Conservation (phyloP, 2,113 vertebrate genomes). For the Formicarius rufipectus region DNA sequence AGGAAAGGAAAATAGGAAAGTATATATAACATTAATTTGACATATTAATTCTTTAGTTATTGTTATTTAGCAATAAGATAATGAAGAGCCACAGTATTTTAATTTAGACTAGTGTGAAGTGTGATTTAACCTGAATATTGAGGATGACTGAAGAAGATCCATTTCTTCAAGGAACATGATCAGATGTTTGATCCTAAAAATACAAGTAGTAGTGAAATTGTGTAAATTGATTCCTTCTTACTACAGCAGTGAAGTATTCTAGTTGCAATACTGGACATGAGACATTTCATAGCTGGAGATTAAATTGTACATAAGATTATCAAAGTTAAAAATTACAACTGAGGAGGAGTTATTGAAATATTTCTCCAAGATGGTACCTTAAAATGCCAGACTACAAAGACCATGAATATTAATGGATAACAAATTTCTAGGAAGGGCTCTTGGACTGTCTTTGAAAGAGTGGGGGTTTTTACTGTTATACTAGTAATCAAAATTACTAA, state of each 20-base stretch:
- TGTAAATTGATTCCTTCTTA: not conserved
- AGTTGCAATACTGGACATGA: not conserved
- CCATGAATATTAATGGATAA: not conserved
- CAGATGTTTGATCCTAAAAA: not conserved
- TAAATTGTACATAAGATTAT: not conserved
- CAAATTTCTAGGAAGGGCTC: not conserved
- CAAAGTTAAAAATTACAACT: not conserved
- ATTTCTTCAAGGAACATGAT: not conserved
- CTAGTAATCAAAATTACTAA: not conserved
- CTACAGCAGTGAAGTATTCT: not conserved
- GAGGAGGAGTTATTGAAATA: not conserved
- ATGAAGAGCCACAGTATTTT: not conserved
- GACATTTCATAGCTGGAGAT: not conserved
- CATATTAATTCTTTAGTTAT: not conserved
- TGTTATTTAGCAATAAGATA: not conserved
- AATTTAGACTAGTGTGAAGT: not conserved
- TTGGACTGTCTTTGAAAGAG: not conserved
- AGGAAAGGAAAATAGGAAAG: not conserved
- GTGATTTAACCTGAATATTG: not conserved
- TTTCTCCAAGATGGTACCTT: not conserved
- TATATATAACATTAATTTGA: not conserved
- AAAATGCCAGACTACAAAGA: not conserved
- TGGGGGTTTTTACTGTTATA: not conserved
- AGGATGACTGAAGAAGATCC: not conserved
- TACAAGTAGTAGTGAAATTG: not conserved